A percentile compares a stretch with the other conserved stretches of the same genome.
Evolutionary conservation across 2,113 vertebrate genomes (phyloP).

Genomic region (Cariama cristata): DNA sequence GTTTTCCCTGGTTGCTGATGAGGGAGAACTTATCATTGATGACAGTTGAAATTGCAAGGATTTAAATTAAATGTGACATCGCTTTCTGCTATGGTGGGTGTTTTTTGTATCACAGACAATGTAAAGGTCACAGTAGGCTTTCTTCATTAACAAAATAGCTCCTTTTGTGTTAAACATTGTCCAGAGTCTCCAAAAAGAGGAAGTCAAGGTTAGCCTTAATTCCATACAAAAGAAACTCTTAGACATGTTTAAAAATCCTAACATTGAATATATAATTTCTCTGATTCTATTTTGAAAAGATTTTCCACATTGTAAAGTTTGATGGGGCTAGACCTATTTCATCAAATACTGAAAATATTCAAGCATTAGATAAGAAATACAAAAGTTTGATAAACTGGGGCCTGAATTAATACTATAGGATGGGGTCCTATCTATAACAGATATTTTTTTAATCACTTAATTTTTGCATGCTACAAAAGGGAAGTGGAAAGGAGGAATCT

Average conservation of each 20-base stretch:
- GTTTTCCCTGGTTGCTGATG: background rate
- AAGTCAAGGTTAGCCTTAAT: background rate
- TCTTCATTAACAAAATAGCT: background rate
- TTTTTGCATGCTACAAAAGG: background rate
- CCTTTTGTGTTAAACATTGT: background rate
- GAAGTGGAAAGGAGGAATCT: background rate
- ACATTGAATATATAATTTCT: background rate
- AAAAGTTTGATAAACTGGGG: background rate
- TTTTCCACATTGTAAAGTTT: background rate
- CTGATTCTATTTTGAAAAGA: background rate
- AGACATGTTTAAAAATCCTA: background rate
- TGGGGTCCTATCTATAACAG: background rate
- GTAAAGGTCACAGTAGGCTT: background rate
- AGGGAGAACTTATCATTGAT: background rate
- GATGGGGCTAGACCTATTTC: background rate
- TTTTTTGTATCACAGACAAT: background rate
- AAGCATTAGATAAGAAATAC: background rate
- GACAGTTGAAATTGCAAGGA: constrained; percentile 4
- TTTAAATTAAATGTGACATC: constrained; percentile 34
- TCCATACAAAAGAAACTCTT: background rate
- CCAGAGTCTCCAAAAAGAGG: background rate
- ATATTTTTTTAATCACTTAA: background rate
- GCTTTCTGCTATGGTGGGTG: background rate
- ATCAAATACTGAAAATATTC: background rate
- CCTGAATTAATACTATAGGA: background rate